phyloP scores from a whole-genome alignment of 1,140 invertebrate species.

The Sipha flava region DNA sequence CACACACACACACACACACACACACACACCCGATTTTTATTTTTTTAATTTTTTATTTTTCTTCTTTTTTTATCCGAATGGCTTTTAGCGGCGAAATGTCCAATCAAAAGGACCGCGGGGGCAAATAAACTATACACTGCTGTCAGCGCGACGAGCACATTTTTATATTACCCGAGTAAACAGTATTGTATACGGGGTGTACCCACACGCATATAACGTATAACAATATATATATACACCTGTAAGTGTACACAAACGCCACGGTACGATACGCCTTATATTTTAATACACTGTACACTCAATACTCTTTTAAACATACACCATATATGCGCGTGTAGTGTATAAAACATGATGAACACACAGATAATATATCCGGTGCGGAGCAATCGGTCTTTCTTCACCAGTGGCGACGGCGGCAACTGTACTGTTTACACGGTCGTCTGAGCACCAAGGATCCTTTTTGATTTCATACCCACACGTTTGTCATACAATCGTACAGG shows the following conservation, averaged over 20 bases:
- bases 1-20: background rate
- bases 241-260: no score
- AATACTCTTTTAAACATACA: no score
- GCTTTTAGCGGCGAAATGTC: conserved; percentile 28
- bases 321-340: no score
- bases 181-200: background rate
- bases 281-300: no score
- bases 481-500: background rate
- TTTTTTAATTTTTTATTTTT: background rate
- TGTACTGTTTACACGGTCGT: background rate
- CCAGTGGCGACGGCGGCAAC: background rate
- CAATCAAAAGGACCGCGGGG: conserved; percentile 6
- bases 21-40: background rate
- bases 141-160: no score
- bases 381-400: background rate
- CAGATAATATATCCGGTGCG: background rate
- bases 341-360: background rate
- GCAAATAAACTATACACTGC: background rate
- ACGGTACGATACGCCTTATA: no score
- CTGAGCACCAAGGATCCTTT: background rate
- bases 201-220: background rate
- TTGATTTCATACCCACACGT: background rate
- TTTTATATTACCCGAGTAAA: background rate
- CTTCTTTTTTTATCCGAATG: conserved; percentile 13
- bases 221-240: no score